phyloP scores from a whole-genome alignment of 2,797 vertebrate species.

The Austrolebias charrua region DNA sequence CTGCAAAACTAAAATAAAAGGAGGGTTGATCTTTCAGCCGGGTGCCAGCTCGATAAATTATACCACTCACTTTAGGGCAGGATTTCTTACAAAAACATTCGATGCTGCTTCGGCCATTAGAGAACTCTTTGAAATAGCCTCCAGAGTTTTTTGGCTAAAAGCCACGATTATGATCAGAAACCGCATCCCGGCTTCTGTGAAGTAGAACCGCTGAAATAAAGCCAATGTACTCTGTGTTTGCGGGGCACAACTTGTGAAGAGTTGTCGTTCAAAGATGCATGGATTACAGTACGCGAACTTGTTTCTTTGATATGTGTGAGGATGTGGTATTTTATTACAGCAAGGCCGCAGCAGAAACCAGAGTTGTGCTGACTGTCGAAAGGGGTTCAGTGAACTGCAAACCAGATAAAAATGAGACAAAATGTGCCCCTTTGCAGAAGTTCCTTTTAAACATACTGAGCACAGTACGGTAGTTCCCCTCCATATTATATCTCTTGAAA shows the following conservation, averaged over 20 bases:
- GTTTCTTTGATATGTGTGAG: neutral
- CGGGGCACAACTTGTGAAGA: too few relatives aligned
- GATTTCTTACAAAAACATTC: slow-evolving; percentile 27
- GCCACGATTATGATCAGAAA: slow-evolving; percentile 30
- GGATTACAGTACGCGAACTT: too few relatives aligned
- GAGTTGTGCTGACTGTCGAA: neutral
- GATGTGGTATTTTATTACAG: neutral
- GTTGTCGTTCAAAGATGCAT: neutral
- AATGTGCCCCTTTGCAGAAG: too few relatives aligned
- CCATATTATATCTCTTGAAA: too few relatives aligned
- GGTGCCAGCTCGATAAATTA: too few relatives aligned
- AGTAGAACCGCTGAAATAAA: neutral
- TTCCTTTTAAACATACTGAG: too few relatives aligned
- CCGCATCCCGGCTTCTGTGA: slow-evolving; percentile 33
- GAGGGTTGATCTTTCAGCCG: neutral
- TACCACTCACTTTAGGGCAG: slow-evolving; percentile 28
- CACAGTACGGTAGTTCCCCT: too few relatives aligned
- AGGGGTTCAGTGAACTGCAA: neutral
- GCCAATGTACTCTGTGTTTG: neutral
- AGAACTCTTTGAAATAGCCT: slow-evolving; percentile 6
- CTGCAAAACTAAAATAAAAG: too few relatives aligned
- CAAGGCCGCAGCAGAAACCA: too few relatives aligned
- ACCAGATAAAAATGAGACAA: too few relatives aligned
- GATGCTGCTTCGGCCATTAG: slow-evolving; percentile 13
- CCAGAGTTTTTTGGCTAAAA: slow-evolving; percentile 43